Evolutionary conservation across 2,797 vertebrate genomes (phyloP).

Genomic region (Meda fulgida): DNA sequence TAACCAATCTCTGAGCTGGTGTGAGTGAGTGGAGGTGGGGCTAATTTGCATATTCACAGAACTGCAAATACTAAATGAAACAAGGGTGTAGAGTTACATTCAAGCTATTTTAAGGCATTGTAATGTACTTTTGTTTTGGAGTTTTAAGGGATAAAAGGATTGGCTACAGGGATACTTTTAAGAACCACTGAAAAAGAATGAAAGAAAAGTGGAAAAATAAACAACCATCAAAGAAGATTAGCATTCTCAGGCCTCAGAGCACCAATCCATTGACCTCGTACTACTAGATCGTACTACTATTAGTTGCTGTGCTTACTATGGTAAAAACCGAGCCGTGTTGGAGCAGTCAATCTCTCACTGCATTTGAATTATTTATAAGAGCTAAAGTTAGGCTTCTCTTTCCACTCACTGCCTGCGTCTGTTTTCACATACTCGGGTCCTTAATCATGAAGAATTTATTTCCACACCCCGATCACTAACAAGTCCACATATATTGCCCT

Average conservation of each 20-base stretch:
- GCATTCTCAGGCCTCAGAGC: neutral
- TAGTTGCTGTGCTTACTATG: slow-evolving; percentile 41
- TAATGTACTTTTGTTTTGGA: too few species aligned
- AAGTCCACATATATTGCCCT: slow-evolving; percentile 5
- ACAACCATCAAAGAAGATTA: neutral
- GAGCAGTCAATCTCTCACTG: slow-evolving; percentile 37
- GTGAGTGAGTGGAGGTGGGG: too few species aligned
- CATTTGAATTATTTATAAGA: slow-evolving; percentile 61
- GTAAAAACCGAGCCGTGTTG: slow-evolving; percentile 1
- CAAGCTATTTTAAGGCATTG: too few species aligned
- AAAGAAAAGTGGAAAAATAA: neutral
- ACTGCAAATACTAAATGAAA: too few species aligned
- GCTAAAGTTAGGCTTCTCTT: slow-evolving; percentile 61
- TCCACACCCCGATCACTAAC: slow-evolving; percentile 34
- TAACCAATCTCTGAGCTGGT: too few species aligned
- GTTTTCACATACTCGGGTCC: slow-evolving; percentile 23
- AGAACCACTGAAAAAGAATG: neutral
- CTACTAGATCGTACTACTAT: slow-evolving; percentile 1
- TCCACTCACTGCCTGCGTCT: slow-evolving; percentile 43
- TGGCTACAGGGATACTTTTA: neutral
- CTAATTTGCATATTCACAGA: too few species aligned
- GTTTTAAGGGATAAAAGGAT: too few species aligned
- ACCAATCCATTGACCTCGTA: neutral
- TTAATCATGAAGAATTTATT: slow-evolving; percentile 50
- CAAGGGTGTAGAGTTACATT: too few species aligned